Conservation (phyloP, 2,797 vertebrate genomes). For the Fistularia commersonii region DNA sequence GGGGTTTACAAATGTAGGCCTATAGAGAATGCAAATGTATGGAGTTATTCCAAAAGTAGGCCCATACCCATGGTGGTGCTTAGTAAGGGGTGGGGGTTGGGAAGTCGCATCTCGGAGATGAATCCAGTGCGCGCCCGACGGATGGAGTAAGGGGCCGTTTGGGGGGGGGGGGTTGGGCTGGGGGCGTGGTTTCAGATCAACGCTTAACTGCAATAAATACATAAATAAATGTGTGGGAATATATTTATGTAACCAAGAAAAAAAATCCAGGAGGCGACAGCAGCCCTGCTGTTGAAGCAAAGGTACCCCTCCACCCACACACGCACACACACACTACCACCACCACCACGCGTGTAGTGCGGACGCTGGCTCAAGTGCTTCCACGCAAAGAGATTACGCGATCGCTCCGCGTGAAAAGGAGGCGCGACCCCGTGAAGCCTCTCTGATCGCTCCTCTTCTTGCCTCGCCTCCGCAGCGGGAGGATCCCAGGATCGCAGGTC, state of each 20-base stretch:
- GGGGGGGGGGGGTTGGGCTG: constrained; percentile 66
- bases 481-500: not conserved
- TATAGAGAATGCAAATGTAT: too few species aligned
- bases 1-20: too few species aligned
- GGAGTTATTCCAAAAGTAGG: too few species aligned
- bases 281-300: too few species aligned
- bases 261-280: constrained; percentile 13
- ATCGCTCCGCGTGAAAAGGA: constrained; percentile 17
- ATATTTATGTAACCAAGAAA: constrained; percentile 5
- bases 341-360: not conserved
- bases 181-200: constrained; percentile 56
- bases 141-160: constrained; percentile 27
- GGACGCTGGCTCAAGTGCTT: not conserved
- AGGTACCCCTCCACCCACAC: too few species aligned
- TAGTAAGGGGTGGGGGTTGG: too few species aligned
- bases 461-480: constrained; percentile 16
- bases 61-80: too few species aligned
- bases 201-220: constrained; percentile 45
- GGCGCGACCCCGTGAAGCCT: constrained; percentile 43
- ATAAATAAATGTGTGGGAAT: not conserved
- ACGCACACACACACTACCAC: not conserved
- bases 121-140: constrained; percentile 2
- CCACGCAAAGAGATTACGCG: not conserved
- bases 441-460: constrained; percentile 15
- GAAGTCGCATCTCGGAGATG: constrained; percentile 47